These are phyloP conservation scores for Harpegnathos saltator DNA, from an alignment of 1,140 invertebrate genomes.

Conservation along the genomic window DNA sequence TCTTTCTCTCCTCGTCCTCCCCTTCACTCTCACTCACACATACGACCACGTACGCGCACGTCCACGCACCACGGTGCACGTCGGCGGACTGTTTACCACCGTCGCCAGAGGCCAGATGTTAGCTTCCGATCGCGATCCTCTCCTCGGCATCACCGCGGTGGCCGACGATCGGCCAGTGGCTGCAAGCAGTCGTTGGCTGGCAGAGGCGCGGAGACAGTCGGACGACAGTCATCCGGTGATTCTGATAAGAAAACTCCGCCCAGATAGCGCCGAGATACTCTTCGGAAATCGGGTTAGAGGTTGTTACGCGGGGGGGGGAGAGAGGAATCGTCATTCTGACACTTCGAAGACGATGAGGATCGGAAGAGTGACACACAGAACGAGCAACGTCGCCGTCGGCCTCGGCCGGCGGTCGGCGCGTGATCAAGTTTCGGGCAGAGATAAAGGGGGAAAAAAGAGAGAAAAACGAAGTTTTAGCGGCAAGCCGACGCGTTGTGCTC, in stretches of 20 bases:
- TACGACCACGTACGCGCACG: conserved; percentile 61
- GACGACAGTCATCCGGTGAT: neutral
- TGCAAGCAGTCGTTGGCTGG: conserved; percentile 20
- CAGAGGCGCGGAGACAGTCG: conserved; percentile 37
- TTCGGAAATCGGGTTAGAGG: conserved; percentile 23
- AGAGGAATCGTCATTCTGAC: conserved; percentile 34
- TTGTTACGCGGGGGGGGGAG: neutral
- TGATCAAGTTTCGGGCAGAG: too few relatives aligned
- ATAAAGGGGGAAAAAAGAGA: too few relatives aligned
- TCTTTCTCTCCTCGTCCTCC: too few relatives aligned
- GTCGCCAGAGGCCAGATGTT: conserved; percentile 49
- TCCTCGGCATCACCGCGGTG: conserved; percentile 13
- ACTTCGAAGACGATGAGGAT: neutral
- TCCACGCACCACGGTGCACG: conserved; percentile 71
- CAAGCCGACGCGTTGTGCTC: too few relatives aligned
- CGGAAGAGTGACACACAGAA: neutral
- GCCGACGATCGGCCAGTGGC: conserved; percentile 15
- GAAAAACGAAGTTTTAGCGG: too few relatives aligned
- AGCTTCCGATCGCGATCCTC: conserved; percentile 48
- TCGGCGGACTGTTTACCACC: conserved; percentile 78
- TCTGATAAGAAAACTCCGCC: conserved; percentile 54
- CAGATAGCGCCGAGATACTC: conserved; percentile 48
- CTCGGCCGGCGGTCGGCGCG: neutral
- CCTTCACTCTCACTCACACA: neutral
- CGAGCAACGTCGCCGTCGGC: neutral